Evolutionary conservation across 2,113 vertebrate species (phyloP).

Genomic region (Mesembrinibis cayennensis): DNA sequence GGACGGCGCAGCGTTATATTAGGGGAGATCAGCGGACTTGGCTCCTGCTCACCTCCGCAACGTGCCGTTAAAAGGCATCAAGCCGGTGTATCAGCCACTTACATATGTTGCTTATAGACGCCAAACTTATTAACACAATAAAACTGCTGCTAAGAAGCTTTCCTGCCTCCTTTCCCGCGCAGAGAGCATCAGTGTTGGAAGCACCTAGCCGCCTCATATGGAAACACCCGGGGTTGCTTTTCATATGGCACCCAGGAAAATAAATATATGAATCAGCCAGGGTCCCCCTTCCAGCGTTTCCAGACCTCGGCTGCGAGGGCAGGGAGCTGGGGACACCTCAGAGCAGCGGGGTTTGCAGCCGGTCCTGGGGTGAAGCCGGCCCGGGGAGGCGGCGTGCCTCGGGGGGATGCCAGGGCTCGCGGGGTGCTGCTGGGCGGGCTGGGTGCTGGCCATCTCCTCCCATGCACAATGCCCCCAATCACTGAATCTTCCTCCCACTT

Average conservation of each 20-base stretch:
- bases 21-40: not conserved
- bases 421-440: slow-evolving; percentile 6
- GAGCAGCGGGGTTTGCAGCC: fast-evolving
- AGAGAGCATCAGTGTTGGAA: not conserved
- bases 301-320: not conserved
- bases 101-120: not conserved
- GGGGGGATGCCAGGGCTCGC: fast-evolving
- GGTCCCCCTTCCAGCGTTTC: not conserved
- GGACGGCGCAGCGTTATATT: fast-evolving
- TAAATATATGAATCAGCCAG: fast-evolving
- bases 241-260: not conserved
- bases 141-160: not conserved
- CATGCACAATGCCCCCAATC: fast-evolving
- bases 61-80: not conserved
- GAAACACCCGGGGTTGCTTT: not conserved
- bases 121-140: not conserved
- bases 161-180: not conserved
- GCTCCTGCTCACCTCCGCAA: not conserved
- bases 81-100: not conserved
- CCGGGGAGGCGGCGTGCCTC: fast-evolving
- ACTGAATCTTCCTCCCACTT: fast-evolving
- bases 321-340: not conserved
- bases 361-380: not conserved
- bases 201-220: not conserved
- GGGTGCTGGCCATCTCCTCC: not conserved